Evolutionary conservation across 2,797 vertebrate species (phyloP).

Genomic region (Thripadectes ignobilis): DNA sequence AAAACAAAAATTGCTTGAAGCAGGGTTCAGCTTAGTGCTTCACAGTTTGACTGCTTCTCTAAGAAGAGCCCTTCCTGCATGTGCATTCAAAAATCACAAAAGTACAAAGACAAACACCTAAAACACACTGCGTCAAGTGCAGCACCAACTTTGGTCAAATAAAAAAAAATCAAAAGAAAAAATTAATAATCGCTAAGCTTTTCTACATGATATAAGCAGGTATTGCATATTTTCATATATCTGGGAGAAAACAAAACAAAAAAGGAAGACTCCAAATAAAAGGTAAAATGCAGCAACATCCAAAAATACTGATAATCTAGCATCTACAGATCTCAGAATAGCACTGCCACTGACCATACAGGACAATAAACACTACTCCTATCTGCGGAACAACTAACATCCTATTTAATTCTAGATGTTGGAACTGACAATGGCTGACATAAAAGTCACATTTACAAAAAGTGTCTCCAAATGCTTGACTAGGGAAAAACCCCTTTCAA

Average conservation of each 20-base stretch:
- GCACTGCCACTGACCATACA: slow-evolving; percentile 80
- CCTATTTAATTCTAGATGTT: slow-evolving; percentile 81
- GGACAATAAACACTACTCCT: slow-evolving; percentile 81
- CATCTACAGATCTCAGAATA: slow-evolving; percentile 80
- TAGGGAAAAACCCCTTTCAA: slow-evolving; percentile 83
- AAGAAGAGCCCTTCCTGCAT: slow-evolving; percentile 86
- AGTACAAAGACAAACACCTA: slow-evolving; percentile 84
- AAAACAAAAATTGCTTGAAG: slow-evolving; percentile 87
- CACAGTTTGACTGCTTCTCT: slow-evolving; percentile 87
- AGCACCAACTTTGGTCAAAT: slow-evolving; percentile 92
- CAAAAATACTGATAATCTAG: slow-evolving; percentile 85
- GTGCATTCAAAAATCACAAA: slow-evolving; percentile 85
- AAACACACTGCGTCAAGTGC: slow-evolving; percentile 85
- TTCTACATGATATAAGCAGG: slow-evolving; percentile 91
- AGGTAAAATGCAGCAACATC: slow-evolving; percentile 88
- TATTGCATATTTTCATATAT: slow-evolving; percentile 97
- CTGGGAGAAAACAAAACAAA: slow-evolving; percentile 77
- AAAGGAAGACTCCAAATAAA: slow-evolving; percentile 88
- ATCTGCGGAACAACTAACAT: slow-evolving; percentile 79
- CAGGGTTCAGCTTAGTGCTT: slow-evolving; percentile 88
- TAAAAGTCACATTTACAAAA: slow-evolving; percentile 87
- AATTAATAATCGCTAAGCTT: slow-evolving; percentile 82
- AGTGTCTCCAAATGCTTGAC: slow-evolving; percentile 86
- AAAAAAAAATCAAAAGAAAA: slow-evolving; percentile 78
- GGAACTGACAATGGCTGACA: slow-evolving; percentile 82